These are phyloP conservation scores for Polypedilum vanderplanki DNA, from an alignment of 1,140 invertebrate genomes.

Conservation along the genomic window DNA sequence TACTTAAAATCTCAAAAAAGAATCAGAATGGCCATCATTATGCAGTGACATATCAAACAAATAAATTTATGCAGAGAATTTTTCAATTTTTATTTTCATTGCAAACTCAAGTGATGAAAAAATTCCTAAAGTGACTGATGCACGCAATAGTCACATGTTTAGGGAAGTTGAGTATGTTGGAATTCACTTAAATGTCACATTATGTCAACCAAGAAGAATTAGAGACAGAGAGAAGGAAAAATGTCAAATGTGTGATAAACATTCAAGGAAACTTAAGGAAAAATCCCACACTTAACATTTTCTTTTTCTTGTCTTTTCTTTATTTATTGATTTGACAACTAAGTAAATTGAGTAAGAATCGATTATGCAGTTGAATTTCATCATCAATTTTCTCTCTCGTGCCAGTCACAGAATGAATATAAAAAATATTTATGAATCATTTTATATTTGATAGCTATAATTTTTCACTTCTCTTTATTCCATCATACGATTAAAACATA, in stretches of 20 bases:
- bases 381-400: too few relatives aligned
- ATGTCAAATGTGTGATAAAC: constrained; percentile 13
- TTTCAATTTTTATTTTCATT: not conserved
- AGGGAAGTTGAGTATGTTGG: constrained; percentile 15
- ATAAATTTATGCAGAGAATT: not conserved
- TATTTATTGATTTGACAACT: too few relatives aligned
- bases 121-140: not conserved
- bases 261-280: not conserved
- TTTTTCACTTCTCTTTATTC: too few relatives aligned
- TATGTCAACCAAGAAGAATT: not conserved
- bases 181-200: constrained; percentile 13
- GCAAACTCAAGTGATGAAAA: not conserved
- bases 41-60: not conserved
- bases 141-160: not conserved
- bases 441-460: too few relatives aligned
- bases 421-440: not conserved
- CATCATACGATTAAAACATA: too few relatives aligned
- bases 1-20: not conserved
- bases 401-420: too few relatives aligned
- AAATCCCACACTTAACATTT: too few relatives aligned
- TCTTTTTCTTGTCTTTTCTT: too few relatives aligned
- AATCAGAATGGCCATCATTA: not conserved
- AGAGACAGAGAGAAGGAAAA: not conserved
- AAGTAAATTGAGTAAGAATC: too few relatives aligned
- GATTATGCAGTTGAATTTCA: too few relatives aligned